phyloP scores from a whole-genome alignment of 2,888 invertebrate genomes.

The Tinea trinotella region DNA sequence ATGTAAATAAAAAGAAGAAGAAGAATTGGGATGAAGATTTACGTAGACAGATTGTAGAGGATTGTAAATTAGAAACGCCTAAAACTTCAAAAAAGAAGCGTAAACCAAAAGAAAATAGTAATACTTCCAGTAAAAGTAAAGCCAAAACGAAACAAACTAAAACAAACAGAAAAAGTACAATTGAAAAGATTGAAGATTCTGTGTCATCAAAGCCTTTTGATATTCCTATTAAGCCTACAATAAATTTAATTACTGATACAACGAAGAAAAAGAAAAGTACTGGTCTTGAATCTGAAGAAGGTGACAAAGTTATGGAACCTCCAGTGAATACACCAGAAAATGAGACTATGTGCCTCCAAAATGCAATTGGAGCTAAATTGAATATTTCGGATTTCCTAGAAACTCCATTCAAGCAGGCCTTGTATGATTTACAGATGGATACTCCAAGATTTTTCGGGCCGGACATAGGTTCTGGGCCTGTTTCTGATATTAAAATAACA shows the following conservation, averaged over 20 bases:
- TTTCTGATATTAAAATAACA: constrained; percentile 70
- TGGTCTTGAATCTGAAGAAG: constrained; percentile 29
- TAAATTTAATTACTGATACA: constrained; percentile 38
- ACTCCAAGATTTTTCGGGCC: constrained; percentile 70
- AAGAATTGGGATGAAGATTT: constrained; percentile 55
- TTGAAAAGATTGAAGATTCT: constrained; percentile 15
- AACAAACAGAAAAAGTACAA: not conserved
- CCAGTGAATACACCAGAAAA: constrained; percentile 49
- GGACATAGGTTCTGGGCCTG: constrained; percentile 51
- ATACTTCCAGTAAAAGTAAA: constrained; percentile 19
- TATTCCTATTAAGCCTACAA: constrained; percentile 39
- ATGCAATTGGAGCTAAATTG: constrained; percentile 54
- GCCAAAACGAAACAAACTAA: not conserved
- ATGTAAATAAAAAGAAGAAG: constrained; percentile 28
- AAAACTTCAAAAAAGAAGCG: constrained; percentile 16
- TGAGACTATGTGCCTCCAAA: constrained; percentile 51
- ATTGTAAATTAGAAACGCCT: not conserved
- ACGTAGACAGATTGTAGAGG: constrained; percentile 35
- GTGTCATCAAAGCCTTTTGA: constrained; percentile 19
- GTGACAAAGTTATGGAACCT: not conserved
- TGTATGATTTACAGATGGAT: constrained; percentile 62
- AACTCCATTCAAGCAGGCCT: constrained; percentile 71
- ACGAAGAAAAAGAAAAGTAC: constrained; percentile 32
- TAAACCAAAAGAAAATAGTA: not conserved
- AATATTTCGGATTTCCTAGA: constrained; percentile 67